Conservation (phyloP, 2,113 vertebrate species). For the Pachyramphus minor region DNA sequence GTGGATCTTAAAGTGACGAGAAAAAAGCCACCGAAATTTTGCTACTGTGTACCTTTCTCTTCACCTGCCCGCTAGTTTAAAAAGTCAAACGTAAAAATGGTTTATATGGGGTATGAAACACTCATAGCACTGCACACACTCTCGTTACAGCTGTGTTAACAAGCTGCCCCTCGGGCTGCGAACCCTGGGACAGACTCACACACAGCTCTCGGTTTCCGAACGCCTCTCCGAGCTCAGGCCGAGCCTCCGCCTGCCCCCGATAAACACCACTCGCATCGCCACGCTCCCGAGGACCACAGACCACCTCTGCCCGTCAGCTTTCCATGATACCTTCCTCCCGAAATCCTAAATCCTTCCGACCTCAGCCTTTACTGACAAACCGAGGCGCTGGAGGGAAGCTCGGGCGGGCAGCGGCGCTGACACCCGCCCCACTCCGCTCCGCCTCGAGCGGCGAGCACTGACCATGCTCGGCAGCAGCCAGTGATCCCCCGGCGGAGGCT, state of each 20-base stretch:
- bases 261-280: not conserved
- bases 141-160: not conserved
- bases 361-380: not conserved
- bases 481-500: not conserved
- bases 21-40: not conserved
- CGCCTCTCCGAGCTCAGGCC: not conserved
- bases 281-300: not conserved
- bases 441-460: not conserved
- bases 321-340: not conserved
- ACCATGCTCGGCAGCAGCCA: not conserved
- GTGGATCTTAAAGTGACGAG: not conserved
- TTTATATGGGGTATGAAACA: not conserved
- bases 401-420: not conserved
- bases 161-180: not conserved
- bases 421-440: not conserved
- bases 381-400: not conserved
- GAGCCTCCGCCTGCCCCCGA: not conserved
- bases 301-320: not conserved
- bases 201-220: not conserved
- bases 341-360: not conserved
- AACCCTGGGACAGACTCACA: not conserved
- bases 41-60: not conserved
- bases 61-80: not conserved
- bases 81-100: not conserved
- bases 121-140: accelerated